A percentile compares a stretch with the other conserved stretches of the same genome.
These are phyloP conservation scores for Thymelicus sylvestris DNA, from an alignment of 2,888 invertebrate species.

Conservation along the genomic window DNA sequence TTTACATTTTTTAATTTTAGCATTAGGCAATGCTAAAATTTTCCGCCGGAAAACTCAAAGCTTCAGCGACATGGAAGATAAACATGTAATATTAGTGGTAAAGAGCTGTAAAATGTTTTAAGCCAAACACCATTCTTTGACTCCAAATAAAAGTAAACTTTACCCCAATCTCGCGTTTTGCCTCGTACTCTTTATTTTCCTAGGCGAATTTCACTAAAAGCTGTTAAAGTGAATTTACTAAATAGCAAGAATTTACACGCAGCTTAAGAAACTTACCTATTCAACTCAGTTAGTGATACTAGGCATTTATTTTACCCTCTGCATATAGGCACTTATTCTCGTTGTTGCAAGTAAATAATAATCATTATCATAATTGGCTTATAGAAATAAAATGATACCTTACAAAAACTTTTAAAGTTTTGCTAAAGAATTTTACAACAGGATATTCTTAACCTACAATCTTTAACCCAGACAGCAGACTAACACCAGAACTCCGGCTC, in stretches of 20 bases:
- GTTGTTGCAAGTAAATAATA: background rate
- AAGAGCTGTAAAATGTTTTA: conserved; percentile 45
- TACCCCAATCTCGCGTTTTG: conserved; percentile 12
- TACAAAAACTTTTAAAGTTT: conserved; percentile 1
- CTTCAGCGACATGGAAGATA: conserved; percentile 51
- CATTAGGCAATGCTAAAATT: conserved; percentile 15
- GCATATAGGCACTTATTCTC: background rate
- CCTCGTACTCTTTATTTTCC: conserved; percentile 16
- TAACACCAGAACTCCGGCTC: conserved; percentile 55
- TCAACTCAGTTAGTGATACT: too few relatives aligned
- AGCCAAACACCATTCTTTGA: conserved; percentile 19
- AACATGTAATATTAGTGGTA: conserved; percentile 59
- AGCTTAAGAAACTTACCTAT: too few relatives aligned
- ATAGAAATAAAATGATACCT: conserved; percentile 13
- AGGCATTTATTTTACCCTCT: too few relatives aligned
- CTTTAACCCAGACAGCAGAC: conserved; percentile 48
- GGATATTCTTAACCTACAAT: conserved; percentile 32
- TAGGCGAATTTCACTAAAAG: background rate
- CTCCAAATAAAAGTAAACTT: conserved; percentile 28
- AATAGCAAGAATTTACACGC: background rate
- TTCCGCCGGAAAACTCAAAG: conserved; percentile 41
- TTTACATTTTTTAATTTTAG: too few relatives aligned
- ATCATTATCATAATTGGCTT: background rate
- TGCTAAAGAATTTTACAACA: conserved; percentile 8
- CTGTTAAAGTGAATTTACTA: background rate